phyloP scores from a whole-genome alignment of 35 echinoderm and acorn worm genomes.

The Acanthaster planci region DNA sequence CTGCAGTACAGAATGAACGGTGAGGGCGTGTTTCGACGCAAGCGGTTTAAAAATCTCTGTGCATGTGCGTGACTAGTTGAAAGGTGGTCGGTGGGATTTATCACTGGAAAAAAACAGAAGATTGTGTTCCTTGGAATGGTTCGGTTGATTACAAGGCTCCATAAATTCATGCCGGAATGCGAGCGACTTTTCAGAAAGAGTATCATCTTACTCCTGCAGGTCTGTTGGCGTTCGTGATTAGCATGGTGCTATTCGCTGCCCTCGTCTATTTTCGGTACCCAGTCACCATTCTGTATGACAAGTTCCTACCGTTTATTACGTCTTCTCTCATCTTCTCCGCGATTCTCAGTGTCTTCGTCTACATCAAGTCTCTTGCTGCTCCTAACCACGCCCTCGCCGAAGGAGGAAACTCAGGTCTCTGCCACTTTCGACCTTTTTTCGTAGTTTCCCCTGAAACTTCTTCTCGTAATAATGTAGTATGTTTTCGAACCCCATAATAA shows the following conservation, averaged over 20 bases:
- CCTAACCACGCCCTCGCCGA: constrained; percentile 52
- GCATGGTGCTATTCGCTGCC: constrained; percentile 33
- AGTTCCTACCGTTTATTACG: constrained; percentile 54
- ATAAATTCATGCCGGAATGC: too few species aligned
- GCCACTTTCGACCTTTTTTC: neutral
- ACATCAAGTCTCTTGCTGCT: constrained; percentile 46
- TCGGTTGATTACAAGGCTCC: too few species aligned
- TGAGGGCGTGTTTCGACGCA: constrained; percentile 6
- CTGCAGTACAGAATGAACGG: constrained; percentile 75
- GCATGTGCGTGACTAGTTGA: too few species aligned
- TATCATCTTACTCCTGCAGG: constrained; percentile 19
- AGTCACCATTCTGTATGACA: constrained; percentile 41
- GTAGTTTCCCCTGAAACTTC: too few species aligned
- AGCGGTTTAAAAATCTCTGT: too few species aligned
- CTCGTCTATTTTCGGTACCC: constrained; percentile 56
- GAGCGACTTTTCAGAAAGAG: too few species aligned
- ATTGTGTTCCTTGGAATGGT: too few species aligned
- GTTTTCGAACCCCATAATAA: too few species aligned
- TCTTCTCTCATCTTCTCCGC: constrained; percentile 51
- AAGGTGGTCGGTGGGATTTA: too few species aligned
- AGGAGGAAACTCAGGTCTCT: constrained; percentile 69
- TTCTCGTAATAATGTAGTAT: too few species aligned
- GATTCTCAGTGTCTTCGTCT: constrained; percentile 39
- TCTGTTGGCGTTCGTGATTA: constrained; percentile 56
- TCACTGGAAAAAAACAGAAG: too few species aligned